phyloP scores from a whole-genome alignment of 2,888 invertebrate species.

The Proisotoma minuta region DNA sequence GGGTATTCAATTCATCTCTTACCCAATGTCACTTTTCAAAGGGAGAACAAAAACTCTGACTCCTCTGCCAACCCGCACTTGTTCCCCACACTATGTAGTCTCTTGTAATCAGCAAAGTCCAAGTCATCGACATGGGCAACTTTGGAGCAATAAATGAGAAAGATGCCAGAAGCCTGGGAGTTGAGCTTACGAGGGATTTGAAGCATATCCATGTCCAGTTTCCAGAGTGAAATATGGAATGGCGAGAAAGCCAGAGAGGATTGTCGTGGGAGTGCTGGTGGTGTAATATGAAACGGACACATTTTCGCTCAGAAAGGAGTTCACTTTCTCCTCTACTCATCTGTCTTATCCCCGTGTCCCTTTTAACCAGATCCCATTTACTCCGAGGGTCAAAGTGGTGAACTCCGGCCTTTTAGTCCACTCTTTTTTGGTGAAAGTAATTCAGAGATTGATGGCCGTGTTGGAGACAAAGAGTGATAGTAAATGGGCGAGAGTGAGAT shows the following conservation, averaged over 20 bases:
- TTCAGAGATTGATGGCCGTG: background rate
- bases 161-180: background rate
- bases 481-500: background rate
- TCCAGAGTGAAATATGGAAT: conserved; percentile 2
- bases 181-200: background rate
- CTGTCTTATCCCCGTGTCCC: conserved; percentile 8
- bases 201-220: background rate
- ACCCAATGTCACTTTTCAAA: conserved; percentile 4
- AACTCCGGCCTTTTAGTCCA: conserved; percentile 8
- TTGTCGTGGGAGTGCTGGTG: conserved; percentile 1
- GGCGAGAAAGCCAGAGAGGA: background rate
- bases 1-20: conserved; percentile 41
- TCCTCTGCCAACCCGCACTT: background rate
- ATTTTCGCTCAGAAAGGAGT: background rate
- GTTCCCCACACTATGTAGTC: background rate
- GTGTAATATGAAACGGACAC: background rate
- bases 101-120: background rate
- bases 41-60: conserved; percentile 4
- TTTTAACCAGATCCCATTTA: background rate
- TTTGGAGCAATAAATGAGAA: background rate
- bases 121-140: background rate
- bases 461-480: background rate
- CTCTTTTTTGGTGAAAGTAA: conserved; percentile 7
- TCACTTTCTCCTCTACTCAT: conserved; percentile 14
- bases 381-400: conserved; percentile 10